phyloP scores from a whole-genome alignment of 2,797 vertebrate species.

The Mycteria americana region DNA sequence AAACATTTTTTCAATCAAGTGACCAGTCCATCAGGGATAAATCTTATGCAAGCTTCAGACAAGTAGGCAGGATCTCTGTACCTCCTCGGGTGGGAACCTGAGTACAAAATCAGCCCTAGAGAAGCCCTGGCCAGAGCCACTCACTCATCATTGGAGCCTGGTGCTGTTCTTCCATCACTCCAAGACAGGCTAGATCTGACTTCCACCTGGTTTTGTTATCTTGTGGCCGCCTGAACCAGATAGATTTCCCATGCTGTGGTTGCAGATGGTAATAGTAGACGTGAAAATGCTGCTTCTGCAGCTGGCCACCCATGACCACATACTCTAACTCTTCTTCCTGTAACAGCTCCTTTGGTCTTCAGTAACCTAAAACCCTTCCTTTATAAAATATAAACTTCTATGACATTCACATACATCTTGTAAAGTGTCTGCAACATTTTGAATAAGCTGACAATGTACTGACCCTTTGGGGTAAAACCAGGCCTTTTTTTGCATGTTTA shows the following conservation, averaged over 20 bases:
- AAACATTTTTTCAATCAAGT: not conserved
- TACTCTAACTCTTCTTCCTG: not conserved
- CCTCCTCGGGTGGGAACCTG: not conserved
- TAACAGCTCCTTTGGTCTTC: not conserved
- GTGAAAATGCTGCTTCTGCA: not conserved
- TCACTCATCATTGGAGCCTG: too few species aligned
- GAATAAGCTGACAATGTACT: not conserved
- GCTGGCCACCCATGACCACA: not conserved
- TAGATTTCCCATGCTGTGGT: fast-evolving
- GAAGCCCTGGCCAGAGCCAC: not conserved
- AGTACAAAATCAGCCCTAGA: not conserved
- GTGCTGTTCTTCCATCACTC: not conserved
- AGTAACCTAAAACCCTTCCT: not conserved
- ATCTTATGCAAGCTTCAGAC: not conserved
- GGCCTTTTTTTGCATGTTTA: not conserved
- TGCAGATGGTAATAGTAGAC: not conserved
- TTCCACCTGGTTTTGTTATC: not conserved
- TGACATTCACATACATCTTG: not conserved
- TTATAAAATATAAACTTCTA: not conserved
- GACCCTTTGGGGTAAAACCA: not conserved
- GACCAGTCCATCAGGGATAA: not conserved
- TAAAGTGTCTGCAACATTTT: not conserved
- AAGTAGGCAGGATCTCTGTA: not conserved
- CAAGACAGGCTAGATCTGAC: not conserved
- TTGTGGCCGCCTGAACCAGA: not conserved